Evolutionary conservation across 2,888 invertebrate genomes (phyloP).

Genomic region (Hypselothyrea guttata): DNA sequence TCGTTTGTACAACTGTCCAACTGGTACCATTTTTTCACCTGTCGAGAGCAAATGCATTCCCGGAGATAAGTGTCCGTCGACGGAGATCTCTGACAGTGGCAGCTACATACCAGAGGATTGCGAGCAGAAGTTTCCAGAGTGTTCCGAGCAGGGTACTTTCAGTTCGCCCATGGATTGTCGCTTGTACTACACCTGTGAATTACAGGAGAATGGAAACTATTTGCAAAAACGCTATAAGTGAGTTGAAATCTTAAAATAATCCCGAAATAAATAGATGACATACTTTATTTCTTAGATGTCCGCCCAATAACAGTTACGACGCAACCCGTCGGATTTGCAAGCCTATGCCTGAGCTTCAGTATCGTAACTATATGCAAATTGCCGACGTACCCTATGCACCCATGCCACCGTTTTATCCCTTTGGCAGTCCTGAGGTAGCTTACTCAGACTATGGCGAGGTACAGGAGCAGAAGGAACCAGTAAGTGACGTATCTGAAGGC

Average conservation of each 20-base stretch:
- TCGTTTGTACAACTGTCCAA: slow-evolving; percentile 78
- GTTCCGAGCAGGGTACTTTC: slow-evolving; percentile 79
- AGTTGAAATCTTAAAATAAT: slow-evolving; percentile 11
- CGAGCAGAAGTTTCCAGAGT: slow-evolving; percentile 80
- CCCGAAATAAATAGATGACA: too few species aligned
- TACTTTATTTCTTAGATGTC: slow-evolving; percentile 57
- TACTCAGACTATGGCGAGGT: slow-evolving; percentile 2
- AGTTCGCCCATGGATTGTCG: slow-evolving; percentile 80
- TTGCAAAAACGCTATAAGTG: slow-evolving; percentile 80
- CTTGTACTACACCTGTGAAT: slow-evolving; percentile 82
- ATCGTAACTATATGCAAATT: slow-evolving; percentile 51
- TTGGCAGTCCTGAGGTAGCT: slow-evolving; percentile 26
- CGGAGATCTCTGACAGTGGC: slow-evolving; percentile 71
- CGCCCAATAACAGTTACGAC: slow-evolving; percentile 68
- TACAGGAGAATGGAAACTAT: slow-evolving; percentile 76
- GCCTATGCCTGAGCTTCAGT: slow-evolving; percentile 60
- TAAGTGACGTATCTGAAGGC: too few species aligned
- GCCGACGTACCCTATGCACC: slow-evolving; percentile 58
- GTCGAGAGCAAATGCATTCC: slow-evolving; percentile 73
- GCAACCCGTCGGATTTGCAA: slow-evolving; percentile 53
- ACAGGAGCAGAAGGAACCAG: slow-evolving; percentile 26
- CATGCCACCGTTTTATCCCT: slow-evolving; percentile 37
- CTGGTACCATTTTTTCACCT: slow-evolving; percentile 74
- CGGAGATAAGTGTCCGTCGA: slow-evolving; percentile 72
- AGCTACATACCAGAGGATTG: slow-evolving; percentile 71